Conservation (phyloP, 2,113 vertebrate species). For the Silurus glanis region DNA sequence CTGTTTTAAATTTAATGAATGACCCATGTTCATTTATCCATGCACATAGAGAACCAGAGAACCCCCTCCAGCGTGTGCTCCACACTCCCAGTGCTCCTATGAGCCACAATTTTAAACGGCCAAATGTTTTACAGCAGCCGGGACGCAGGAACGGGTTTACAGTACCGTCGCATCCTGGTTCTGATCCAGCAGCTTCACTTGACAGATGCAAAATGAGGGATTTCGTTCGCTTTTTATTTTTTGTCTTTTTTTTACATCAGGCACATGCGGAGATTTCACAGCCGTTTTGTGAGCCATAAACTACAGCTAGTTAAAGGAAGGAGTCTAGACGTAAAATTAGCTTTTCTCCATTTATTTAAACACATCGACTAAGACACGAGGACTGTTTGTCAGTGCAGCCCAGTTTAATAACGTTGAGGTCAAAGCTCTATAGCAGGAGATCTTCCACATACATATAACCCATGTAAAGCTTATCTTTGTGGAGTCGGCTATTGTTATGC, state of each 20-base stretch:
- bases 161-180: not conserved
- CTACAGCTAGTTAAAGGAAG: not conserved
- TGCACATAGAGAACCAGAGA: not conserved
- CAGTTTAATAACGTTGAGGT: too few relatives aligned
- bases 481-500: too few relatives aligned
- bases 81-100: not conserved
- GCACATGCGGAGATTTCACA: not conserved
- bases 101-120: not conserved
- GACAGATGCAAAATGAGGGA: slow-evolving; percentile 4
- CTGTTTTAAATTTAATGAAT: slow-evolving; percentile 67
- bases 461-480: too few relatives aligned
- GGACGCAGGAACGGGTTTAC: not conserved
- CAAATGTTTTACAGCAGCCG: slow-evolving; percentile 21
- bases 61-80: not conserved
- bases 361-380: not conserved
- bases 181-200: not conserved
- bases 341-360: not conserved
- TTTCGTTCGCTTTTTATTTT: slow-evolving; percentile 8
- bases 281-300: not conserved
- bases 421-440: too few relatives aligned
- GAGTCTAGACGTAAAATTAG: not conserved
- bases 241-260: not conserved
- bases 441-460: too few relatives aligned
- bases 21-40: slow-evolving; percentile 42
- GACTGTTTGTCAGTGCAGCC: too few relatives aligned